phyloP scores from a whole-genome alignment of 2,888 invertebrate genomes.

The Oxyscelio sp. region DNA sequence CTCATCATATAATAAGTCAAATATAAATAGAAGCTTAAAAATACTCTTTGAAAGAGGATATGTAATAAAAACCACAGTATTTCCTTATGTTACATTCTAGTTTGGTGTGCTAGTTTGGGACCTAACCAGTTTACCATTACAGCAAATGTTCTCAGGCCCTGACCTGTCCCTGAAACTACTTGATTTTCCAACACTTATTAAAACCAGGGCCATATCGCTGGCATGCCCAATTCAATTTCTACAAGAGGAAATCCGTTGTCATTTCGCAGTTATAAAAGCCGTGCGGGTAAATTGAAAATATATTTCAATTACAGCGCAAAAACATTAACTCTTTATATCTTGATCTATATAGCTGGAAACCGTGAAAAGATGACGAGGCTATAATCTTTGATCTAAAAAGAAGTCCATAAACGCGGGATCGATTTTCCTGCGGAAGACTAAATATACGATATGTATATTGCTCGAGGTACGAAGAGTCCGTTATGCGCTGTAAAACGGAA shows the following conservation, averaged over 20 bases:
- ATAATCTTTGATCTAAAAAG: conserved; percentile 65
- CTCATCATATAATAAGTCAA: too few relatives aligned
- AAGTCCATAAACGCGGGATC: conserved; percentile 73
- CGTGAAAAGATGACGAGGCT: conserved; percentile 52
- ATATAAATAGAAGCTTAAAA: too few relatives aligned
- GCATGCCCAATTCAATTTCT: too few relatives aligned
- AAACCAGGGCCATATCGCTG: too few relatives aligned
- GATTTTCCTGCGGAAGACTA: conserved; percentile 75
- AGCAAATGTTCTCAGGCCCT: too few relatives aligned
- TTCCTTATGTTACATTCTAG: too few relatives aligned
- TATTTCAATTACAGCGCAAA: conserved; percentile 55
- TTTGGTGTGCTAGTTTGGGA: too few relatives aligned
- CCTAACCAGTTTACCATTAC: too few relatives aligned
- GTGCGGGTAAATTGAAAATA: conserved; percentile 56
- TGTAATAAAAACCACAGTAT: too few relatives aligned
- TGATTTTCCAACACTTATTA: too few relatives aligned
- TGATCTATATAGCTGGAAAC: conserved; percentile 35
- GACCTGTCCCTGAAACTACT: too few relatives aligned
- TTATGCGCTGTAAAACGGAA: conserved; percentile 83
- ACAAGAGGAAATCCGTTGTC: conserved; percentile 32
- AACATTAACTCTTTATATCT: conserved; percentile 57
- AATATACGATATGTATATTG: conserved; percentile 68
- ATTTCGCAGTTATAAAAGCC: conserved; percentile 34
- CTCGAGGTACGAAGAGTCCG: conserved; percentile 77
- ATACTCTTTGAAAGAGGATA: too few relatives aligned